Conservation (phyloP, 1,140 invertebrate species). For the Periplaneta americana region DNA sequence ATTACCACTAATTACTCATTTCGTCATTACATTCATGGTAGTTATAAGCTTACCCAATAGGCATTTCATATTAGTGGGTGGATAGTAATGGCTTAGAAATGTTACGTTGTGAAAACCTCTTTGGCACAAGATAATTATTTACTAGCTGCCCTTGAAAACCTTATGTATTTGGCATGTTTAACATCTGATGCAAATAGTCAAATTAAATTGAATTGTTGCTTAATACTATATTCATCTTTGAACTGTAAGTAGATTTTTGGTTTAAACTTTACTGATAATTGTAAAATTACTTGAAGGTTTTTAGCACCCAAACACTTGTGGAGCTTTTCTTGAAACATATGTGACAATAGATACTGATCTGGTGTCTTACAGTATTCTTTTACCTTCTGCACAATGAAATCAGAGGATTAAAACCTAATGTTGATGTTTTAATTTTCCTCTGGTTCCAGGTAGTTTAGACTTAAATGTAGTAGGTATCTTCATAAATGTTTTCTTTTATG, state of each 20-base stretch:
- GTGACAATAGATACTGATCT: not conserved
- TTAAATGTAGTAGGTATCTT: too few relatives aligned
- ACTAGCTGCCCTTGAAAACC: not conserved
- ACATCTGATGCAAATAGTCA: not conserved
- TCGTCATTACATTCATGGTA: too few relatives aligned
- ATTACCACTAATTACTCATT: too few relatives aligned
- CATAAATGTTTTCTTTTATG: too few relatives aligned
- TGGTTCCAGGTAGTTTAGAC: too few relatives aligned
- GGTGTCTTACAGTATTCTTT: too few relatives aligned
- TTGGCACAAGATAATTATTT: not conserved
- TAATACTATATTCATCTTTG: not conserved
- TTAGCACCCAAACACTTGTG: slow-evolving; percentile 1
- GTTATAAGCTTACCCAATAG: too few relatives aligned
- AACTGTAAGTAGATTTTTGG: not conserved
- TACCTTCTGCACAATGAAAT: too few relatives aligned
- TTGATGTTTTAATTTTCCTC: too few relatives aligned
- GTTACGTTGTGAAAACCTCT: not conserved
- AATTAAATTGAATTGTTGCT: not conserved
- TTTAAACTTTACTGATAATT: too few relatives aligned
- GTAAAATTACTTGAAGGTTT: not conserved
- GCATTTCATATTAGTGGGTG: too few relatives aligned
- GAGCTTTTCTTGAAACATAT: not conserved
- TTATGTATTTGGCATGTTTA: not conserved
- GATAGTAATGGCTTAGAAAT: not conserved
- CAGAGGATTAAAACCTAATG: too few relatives aligned